Conservation (phyloP, 2,113 vertebrate species). For the Bombycilla garrulus region DNA sequence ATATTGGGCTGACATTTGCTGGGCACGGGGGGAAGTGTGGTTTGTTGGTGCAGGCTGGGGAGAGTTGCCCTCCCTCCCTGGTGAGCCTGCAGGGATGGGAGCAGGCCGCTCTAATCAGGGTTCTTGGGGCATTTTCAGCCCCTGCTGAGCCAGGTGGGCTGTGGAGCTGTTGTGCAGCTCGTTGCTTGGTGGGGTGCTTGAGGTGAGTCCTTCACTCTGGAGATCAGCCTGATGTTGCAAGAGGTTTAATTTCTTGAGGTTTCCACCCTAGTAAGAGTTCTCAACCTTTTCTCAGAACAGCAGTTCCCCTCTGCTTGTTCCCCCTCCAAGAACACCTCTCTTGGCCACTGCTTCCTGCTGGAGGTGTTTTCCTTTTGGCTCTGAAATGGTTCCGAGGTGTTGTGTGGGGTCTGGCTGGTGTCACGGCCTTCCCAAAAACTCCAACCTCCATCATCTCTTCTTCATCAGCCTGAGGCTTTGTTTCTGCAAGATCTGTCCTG, state of each 20-base stretch:
- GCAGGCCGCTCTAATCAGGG: not conserved
- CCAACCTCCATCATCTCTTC: not conserved
- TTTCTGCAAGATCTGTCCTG: not conserved
- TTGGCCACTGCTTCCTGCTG: not conserved
- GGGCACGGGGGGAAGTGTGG: not conserved
- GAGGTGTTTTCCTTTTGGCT: not conserved
- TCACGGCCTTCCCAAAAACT: not conserved
- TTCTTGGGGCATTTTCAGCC: not conserved
- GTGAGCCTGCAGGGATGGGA: not conserved
- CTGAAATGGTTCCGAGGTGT: not conserved
- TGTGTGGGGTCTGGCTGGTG: not conserved
- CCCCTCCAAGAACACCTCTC: not conserved
- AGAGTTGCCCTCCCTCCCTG: not conserved
- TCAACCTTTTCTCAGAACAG: not conserved
- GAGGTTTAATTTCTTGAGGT: not conserved
- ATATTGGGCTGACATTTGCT: constrained; percentile 61
- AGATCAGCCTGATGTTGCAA: not conserved
- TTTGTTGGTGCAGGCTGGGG: not conserved
- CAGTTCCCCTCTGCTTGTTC: not conserved
- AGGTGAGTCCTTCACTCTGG: not conserved
- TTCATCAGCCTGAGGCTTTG: not conserved
- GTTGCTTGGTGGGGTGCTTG: not conserved
- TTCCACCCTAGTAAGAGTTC: not conserved
- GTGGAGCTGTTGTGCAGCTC: not conserved
- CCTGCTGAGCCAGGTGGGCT: not conserved